Evolutionary conservation across 2,113 vertebrate species (phyloP), one percentile per base, ranked within the genome.

Genomic region (Zosterops lateralis): DNA sequence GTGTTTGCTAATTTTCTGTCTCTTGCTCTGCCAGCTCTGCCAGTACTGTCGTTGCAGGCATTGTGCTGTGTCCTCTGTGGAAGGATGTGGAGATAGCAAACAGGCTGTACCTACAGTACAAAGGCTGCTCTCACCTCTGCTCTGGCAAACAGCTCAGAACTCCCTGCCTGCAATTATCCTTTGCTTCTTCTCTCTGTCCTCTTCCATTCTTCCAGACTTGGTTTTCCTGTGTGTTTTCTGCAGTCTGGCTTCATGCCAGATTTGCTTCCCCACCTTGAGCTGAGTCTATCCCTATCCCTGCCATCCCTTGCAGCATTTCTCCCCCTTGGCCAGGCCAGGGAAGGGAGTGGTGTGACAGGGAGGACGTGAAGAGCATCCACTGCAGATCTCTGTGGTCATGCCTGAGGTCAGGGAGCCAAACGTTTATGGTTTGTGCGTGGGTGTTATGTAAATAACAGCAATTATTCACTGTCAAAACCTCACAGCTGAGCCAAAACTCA

Each of bases 391-490:
- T 91, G 80, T 89, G 94, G 81, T 93, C 89, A 62, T 15, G 77
- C 77, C 62, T 92, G 62, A 93, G 94, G 96, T 95, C 77, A 82
- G 94, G 85, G 64, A 82, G 87, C 73, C 84, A 84, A 96, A 72
- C 4, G 1, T 93, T 94, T 87, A 84, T 82, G 84, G 89, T 61
- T 90, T 88, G 72, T 1, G 51, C 0, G 28, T 73, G 79, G 87
- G 84, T 28, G 87, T 87, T 87, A 70, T 70, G 66, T 82, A 96
- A 94, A 95, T 87, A 92, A 76, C 42, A 62, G 62, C 78, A 85
- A 95, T 95, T 95, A 82, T 95, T 96, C 91, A 82, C 54, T 95
- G 92, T 91, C 94, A 91, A 32, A 95, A 58, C 89, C 61, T 66
- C 84, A 42, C 62, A 89, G 31, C 74, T 87, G 58, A 79, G 84